Evolutionary conservation across 2,797 vertebrate species (phyloP), one percentile per base, ranked within the genome.

Genomic region (Chelidonichthys spinosus): DNA sequence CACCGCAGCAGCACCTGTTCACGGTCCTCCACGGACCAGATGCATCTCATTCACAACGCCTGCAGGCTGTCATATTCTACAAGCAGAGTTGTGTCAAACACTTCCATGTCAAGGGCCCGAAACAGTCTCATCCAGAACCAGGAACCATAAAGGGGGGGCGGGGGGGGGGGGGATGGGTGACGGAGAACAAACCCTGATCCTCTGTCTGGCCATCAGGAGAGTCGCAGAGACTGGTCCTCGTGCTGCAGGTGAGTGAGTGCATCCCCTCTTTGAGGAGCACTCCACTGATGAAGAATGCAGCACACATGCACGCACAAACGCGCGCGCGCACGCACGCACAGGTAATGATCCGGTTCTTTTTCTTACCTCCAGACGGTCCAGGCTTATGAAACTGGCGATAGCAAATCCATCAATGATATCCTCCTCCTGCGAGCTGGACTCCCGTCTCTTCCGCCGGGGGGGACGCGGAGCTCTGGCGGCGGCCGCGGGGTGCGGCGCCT

Each of bases 391-490:
- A 84, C 97, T 98, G 94, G 96, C 88, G 39, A 98, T 98, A 85
- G 97, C 96, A 94, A 98, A 98, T 84, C 97, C 97, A 95, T 98
- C 97, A 93, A 98, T 97, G 90, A 98, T 95, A 84, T 98, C 97
- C 93, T 98, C 97, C 85, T 98, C 97, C 92, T 98, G 97, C 39
- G 97, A 98, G 91, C 97, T 95, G 87, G 97, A 98, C 93, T 97
- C 97, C 53, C 96, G 95, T 92, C 97, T 95, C 82, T 96, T 96
- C 88, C 96, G 92, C 82, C 97, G 93, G 69, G 95, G 96, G 89
- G 96, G 95, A 73, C 96, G 96, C 67, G 93, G 91, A 37, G 94
- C 89, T 93, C 95, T 95, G 93, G 94, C 91, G 13, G 94, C 87
- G 77, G 95, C 91, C 37, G 95, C 92, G 86, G 94, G 92, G 93